Evolutionary conservation across 2,113 vertebrate species (phyloP), one percentile per base, ranked within the genome.

Genomic region (Phycodurus eques): DNA sequence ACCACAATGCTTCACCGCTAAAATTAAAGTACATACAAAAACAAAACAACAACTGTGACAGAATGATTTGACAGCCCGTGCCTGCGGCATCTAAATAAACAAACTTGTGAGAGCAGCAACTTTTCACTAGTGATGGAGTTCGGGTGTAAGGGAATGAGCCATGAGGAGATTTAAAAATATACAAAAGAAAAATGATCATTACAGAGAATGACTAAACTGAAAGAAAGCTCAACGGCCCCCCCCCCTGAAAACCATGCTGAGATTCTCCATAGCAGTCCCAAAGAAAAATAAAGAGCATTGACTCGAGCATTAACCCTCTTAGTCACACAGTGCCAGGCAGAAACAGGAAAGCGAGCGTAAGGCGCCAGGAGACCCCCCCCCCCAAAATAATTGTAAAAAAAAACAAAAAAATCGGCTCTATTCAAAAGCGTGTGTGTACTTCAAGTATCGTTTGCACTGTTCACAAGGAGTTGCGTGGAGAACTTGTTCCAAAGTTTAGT

Each of bases 401-500:
- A 4, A 2, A 4, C 3, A 43, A 63, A 12, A 65, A 46, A 44
- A 44, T 5, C 1, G 5, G 31, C 15, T 22, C 13, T 20, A 65
- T 9, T 44, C 2, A 22, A 65, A 65, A 65, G 4, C 6, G 8
- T 17, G 35, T 65, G n/a, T 67, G 43, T 39, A 43, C 20, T 44
- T 75, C 20, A 17, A 15, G 68, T 44, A 33, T 61, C 65, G 66
- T 57, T 31, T 51, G 72, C n/a, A 27, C 42, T 51, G 27, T 75
- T 75, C 61, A 72, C 64, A 59, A 17, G 0, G 65, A 19, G 42
- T 35, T 19, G 61, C 46, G 63, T n/a, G 46, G 67, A 35, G 61
- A 14, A 35, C 33, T 35, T 15, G 35, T 43, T 56, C 33, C 1
- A 8, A 14, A 3, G n/a, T 42, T 61, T 89, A 92, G 71, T 91